These are phyloP conservation scores for Rhyacophila brunnea DNA, from an alignment of 1,140 invertebrate species.

Conservation along the genomic window DNA sequence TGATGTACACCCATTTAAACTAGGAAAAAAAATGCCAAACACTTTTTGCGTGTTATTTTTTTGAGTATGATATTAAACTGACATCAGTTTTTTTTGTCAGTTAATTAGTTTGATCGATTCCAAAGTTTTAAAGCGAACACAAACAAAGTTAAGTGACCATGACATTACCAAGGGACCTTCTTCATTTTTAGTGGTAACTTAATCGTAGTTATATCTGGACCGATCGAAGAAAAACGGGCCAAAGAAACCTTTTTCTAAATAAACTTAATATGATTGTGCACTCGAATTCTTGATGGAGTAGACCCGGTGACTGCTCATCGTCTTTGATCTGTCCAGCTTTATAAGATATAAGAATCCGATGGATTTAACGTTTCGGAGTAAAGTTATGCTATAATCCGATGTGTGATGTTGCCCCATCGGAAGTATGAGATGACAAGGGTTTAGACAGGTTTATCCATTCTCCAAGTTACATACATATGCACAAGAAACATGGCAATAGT, in stretches of 20 bases:
- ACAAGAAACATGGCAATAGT: conserved; percentile 33
- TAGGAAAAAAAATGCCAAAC: no score
- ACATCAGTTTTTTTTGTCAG: not conserved
- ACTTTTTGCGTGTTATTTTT: no score
- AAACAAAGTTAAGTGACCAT: conserved; percentile 32
- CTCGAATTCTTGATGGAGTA: conserved; percentile 11
- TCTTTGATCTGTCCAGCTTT: conserved; percentile 30
- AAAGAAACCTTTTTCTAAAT: conserved; percentile 43
- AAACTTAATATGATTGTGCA: conserved; percentile 15
- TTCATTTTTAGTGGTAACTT: conserved; percentile 34
- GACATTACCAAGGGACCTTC: conserved; percentile 36
- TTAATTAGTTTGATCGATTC: not conserved
- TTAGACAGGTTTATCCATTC: conserved; percentile 28
- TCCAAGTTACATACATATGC: conserved; percentile 22
- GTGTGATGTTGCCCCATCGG: no score
- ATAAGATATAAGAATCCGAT: no score
- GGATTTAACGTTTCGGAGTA: no score
- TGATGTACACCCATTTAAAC: no score
- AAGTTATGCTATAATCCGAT: no score
- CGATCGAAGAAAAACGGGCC: conserved; percentile 26
- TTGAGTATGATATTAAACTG: not conserved
- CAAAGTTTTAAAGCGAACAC: no score
- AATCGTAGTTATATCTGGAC: conserved; percentile 34
- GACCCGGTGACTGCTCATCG: conserved; percentile 5
- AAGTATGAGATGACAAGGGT: conserved; percentile 5